Conservation (phyloP, 2,113 vertebrate species). For the Prolemur simus region DNA sequence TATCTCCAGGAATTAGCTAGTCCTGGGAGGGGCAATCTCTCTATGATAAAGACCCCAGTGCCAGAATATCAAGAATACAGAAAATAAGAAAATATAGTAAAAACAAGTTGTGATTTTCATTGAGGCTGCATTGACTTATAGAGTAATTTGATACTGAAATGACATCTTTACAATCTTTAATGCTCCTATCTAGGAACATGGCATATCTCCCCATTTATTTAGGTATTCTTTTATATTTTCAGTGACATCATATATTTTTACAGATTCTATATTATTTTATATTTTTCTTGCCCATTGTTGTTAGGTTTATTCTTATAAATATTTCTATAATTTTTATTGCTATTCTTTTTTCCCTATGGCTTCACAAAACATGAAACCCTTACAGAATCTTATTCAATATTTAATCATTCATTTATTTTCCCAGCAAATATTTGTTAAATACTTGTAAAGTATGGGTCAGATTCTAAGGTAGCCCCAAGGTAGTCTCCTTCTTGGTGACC, state of each 20-base stretch:
- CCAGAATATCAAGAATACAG: neutral
- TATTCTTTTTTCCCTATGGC: neutral
- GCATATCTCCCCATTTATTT: neutral
- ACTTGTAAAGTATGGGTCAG: neutral
- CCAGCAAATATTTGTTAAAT: slow-evolving; percentile 16
- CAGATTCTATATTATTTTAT: neutral
- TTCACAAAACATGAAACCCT: neutral
- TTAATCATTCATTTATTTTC: slow-evolving; percentile 20
- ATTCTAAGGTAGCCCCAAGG: neutral
- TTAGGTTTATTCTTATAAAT: slow-evolving; percentile 24
- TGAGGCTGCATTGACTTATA: neutral
- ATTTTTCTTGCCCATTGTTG: neutral
- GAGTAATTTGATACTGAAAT: neutral
- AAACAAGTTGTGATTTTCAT: neutral
- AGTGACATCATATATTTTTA: neutral
- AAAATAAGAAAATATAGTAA: neutral
- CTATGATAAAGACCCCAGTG: neutral
- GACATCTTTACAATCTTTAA: neutral
- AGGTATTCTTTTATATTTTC: neutral
- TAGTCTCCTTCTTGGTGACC: neutral
- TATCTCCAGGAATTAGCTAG: neutral
- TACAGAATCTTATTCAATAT: neutral
- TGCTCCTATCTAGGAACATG: neutral
- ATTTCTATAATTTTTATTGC: neutral
- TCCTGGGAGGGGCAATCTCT: neutral